Percentiles rank a stretch among this genome's conserved stretches.
phyloP scores from a whole-genome alignment of 2,797 vertebrate genomes.

The Chaenodraco wilsoni region DNA sequence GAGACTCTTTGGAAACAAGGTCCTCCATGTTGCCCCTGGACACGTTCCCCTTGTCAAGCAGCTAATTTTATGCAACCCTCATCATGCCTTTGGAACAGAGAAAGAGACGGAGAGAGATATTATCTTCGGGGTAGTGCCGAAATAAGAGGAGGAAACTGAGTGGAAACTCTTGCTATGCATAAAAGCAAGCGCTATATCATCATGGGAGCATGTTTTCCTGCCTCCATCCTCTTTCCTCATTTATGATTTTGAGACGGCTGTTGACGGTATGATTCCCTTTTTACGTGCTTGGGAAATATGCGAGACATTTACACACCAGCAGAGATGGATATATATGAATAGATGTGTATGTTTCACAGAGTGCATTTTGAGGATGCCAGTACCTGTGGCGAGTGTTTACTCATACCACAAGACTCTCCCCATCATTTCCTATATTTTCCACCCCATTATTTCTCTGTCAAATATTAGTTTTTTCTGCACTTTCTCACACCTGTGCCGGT shows the following conservation, averaged over 20 bases:
- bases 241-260: constrained; percentile 53
- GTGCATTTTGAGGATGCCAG: constrained; percentile 26
- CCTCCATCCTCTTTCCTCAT: constrained; percentile 51
- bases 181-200: constrained; percentile 59
- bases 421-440: constrained; percentile 38
- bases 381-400: constrained; percentile 45
- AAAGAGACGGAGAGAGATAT: constrained; percentile 65
- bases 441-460: constrained; percentile 40
- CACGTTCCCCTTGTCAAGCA: constrained; percentile 73
- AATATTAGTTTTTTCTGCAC: constrained; percentile 25
- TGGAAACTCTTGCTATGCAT: constrained; percentile 69
- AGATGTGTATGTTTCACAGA: constrained; percentile 9
- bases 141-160: constrained; percentile 76
- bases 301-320: constrained; percentile 38
- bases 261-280: constrained; percentile 46
- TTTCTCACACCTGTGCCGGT: constrained; percentile 21
- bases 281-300: constrained; percentile 33
- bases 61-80: constrained; percentile 81
- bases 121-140: constrained; percentile 70
- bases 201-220: constrained; percentile 63
- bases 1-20: constrained; percentile 76
- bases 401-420: constrained; percentile 13
- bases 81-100: constrained; percentile 69
- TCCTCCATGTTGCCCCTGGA: constrained; percentile 75
- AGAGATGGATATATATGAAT: constrained; percentile 18